phyloP scores from a whole-genome alignment of 2,113 vertebrate species.

The Conger conger region DNA sequence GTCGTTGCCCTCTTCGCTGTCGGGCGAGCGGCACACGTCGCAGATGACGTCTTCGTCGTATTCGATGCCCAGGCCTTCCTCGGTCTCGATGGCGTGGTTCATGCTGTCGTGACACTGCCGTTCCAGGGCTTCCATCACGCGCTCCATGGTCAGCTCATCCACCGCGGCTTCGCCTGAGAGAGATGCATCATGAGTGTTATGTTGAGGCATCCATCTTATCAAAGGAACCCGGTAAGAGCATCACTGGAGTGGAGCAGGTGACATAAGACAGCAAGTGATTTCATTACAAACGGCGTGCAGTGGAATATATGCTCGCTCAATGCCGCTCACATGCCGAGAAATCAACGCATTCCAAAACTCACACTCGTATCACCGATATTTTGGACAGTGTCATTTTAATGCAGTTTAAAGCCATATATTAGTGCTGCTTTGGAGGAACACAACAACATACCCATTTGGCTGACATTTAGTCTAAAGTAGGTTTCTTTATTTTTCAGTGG shows the following conservation, averaged over 20 bases:
- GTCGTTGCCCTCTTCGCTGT: constrained; percentile 97
- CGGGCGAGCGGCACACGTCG: constrained; percentile 95
- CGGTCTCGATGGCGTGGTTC: constrained; percentile 95
- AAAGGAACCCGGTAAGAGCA: no score
- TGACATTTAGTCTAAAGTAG: no score
- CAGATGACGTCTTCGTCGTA: constrained; percentile 98
- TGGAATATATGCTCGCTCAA: neutral
- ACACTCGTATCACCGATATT: neutral
- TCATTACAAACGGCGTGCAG: no score
- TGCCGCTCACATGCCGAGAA: neutral
- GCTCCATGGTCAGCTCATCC: constrained; percentile 93
- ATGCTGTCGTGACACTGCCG: constrained; percentile 92
- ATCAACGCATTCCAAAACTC: neutral
- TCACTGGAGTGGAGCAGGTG: neutral
- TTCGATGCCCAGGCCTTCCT: constrained; percentile 94
- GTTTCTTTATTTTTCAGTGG: neutral
- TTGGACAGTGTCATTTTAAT: no score
- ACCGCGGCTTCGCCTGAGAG: constrained; percentile 77
- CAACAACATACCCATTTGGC: no score
- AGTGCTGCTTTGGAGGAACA: no score
- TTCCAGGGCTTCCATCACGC: constrained; percentile 88
- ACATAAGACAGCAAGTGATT: neutral
- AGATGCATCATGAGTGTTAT: neutral
- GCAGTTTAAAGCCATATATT: no score
- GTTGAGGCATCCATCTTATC: no score